Conservation (phyloP, 1,140 invertebrate genomes). For the Argopecten irradians region DNA sequence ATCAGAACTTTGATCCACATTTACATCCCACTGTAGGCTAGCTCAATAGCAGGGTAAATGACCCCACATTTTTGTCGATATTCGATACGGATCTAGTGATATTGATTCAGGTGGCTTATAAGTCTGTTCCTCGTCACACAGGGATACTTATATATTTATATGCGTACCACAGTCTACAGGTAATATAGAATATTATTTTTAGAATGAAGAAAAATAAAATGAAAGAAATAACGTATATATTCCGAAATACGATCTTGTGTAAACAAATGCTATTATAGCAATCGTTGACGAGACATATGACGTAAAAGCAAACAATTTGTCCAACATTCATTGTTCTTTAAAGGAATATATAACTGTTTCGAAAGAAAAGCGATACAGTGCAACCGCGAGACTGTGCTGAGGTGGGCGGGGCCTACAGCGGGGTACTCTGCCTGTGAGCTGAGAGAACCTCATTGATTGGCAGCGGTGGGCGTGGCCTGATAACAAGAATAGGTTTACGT, state of each 20-base stretch:
- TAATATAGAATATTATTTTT: background rate
- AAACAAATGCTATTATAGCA: background rate
- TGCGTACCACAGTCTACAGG: background rate
- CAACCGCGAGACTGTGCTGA: background rate
- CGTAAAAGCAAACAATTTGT: background rate
- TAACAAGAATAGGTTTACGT: constrained; percentile 10
- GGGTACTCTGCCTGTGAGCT: background rate
- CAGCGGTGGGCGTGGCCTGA: background rate
- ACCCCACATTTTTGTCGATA: background rate
- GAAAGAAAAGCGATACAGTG: background rate
- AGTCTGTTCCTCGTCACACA: background rate
- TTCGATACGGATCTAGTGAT: background rate
- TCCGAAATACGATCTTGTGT: background rate
- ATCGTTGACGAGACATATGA: background rate
- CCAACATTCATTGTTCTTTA: background rate
- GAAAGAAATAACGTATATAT: background rate
- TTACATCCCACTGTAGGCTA: no score
- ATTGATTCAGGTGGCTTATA: constrained; percentile 5
- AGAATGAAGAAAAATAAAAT: background rate
- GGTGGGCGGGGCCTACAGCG: background rate
- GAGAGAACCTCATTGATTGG: background rate
- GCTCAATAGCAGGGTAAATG: no score
- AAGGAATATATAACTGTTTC: background rate
- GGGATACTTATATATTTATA: background rate
- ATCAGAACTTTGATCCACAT: no score